Evolutionary conservation across 1,140 invertebrate genomes (phyloP).

Genomic region (Achroia grisella): DNA sequence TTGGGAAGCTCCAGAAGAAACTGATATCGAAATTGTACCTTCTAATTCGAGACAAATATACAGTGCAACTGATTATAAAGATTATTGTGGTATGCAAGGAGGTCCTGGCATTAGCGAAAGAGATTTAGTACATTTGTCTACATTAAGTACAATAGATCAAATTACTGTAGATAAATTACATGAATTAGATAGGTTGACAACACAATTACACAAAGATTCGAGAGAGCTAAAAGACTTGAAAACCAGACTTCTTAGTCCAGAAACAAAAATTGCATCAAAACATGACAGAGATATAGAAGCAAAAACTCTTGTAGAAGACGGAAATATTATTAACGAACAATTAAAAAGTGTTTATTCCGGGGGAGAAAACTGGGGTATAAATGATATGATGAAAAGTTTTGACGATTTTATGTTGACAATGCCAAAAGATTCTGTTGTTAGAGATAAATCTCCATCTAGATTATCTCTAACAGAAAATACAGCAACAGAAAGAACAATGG

Average conservation of each 20-base stretch:
- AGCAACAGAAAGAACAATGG: slow-evolving; percentile 73
- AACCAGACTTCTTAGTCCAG: slow-evolving; percentile 77
- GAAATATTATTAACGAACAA: slow-evolving; percentile 81
- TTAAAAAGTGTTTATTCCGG: slow-evolving; percentile 79
- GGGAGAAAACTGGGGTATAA: slow-evolving; percentile 83
- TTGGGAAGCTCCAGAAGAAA: slow-evolving; percentile 81
- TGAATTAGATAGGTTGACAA: slow-evolving; percentile 83
- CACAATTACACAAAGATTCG: slow-evolving; percentile 85
- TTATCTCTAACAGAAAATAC: slow-evolving; percentile 72
- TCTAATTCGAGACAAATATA: slow-evolving; percentile 77
- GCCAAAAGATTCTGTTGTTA: slow-evolving; percentile 49
- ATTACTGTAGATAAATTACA: slow-evolving; percentile 84
- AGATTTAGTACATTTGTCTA: slow-evolving; percentile 83
- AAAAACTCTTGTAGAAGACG: slow-evolving; percentile 76
- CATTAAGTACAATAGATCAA: slow-evolving; percentile 84
- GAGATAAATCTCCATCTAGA: slow-evolving; percentile 75
- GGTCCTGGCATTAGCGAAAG: slow-evolving; percentile 84
- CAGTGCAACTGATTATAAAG: slow-evolving; percentile 85
- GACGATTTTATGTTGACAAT: slow-evolving; percentile 71
- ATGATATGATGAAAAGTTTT: slow-evolving; percentile 76
- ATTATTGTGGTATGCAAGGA: slow-evolving; percentile 79
- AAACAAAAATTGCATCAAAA: slow-evolving; percentile 60
- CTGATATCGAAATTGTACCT: slow-evolving; percentile 67
- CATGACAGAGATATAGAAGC: slow-evolving; percentile 73
- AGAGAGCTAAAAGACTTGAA: slow-evolving; percentile 84